These are phyloP conservation scores for Sphaerodactylus townsendi DNA, from an alignment of 2,113 vertebrate species.

Conservation along the genomic window DNA sequence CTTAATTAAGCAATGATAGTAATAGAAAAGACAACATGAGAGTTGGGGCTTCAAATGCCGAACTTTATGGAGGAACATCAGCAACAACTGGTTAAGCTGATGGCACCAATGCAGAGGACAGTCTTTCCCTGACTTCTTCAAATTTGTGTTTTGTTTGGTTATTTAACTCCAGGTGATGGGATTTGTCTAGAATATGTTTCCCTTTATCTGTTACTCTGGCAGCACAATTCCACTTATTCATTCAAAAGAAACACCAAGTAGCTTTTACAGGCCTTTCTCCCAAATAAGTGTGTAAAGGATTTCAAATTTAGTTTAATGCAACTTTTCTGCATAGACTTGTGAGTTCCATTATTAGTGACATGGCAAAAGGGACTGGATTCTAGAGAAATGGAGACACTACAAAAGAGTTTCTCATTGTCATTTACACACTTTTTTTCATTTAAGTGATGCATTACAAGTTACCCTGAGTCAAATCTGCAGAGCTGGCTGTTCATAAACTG, in stretches of 20 bases:
- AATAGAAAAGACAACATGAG: not conserved
- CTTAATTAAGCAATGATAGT: not conserved
- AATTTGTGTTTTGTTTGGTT: too few relatives aligned
- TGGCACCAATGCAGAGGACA: too few relatives aligned
- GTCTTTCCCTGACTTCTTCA: too few relatives aligned
- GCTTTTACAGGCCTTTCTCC: not conserved
- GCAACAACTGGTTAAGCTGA: not conserved
- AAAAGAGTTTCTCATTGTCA: too few relatives aligned
- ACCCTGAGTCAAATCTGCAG: too few relatives aligned
- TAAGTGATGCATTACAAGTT: too few relatives aligned
- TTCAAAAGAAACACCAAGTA: not conserved
- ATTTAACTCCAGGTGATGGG: not conserved
- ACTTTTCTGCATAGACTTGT: constrained; percentile 14
- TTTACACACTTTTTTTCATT: too few relatives aligned
- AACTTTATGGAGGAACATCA: not conserved
- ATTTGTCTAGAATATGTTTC: not conserved
- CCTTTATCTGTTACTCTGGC: not conserved
- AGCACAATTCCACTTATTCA: constrained; percentile 5
- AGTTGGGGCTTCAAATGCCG: not conserved
- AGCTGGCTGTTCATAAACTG: too few relatives aligned
- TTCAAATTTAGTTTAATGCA: constrained; percentile 36
- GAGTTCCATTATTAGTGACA: constrained; percentile 33
- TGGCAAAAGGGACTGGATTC: constrained; percentile 30
- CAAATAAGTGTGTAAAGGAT: not conserved
- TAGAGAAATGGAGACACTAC: constrained; percentile 55